phyloP scores from a whole-genome alignment of 2,113 vertebrate genomes.

The Barbus barbus region DNA sequence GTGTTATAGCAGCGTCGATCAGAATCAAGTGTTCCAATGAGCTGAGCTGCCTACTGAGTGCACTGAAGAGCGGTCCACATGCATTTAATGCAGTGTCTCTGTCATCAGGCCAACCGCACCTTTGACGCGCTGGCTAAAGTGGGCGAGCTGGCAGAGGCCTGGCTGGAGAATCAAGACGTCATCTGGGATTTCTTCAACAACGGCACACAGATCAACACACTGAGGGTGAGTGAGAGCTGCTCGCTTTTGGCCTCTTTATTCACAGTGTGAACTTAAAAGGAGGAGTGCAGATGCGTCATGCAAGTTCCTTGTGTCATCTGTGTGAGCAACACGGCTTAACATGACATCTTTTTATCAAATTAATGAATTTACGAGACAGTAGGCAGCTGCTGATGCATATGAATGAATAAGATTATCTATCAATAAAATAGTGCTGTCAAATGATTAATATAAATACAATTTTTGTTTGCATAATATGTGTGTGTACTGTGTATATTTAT shows the following conservation, averaged over 20 bases:
- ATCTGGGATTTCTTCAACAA: constrained; percentile 87
- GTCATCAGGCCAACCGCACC: constrained; percentile 89
- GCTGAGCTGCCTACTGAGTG: not conserved
- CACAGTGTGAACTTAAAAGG: not conserved
- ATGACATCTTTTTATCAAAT: too few species aligned
- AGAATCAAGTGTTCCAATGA: not conserved
- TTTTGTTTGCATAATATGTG: too few species aligned
- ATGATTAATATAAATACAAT: too few species aligned
- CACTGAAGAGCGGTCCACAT: not conserved
- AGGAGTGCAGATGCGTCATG: not conserved
- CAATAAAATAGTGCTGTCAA: too few species aligned
- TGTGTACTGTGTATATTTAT: too few species aligned
- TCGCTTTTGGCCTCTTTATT: not conserved
- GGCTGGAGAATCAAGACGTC: constrained; percentile 84
- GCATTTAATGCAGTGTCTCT: constrained; percentile 11
- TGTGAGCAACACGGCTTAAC: not conserved
- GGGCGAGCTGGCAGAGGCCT: constrained; percentile 82
- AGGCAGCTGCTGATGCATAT: not conserved
- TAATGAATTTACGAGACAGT: not conserved
- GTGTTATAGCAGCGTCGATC: not conserved
- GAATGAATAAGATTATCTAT: not conserved
- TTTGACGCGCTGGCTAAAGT: constrained; percentile 86
- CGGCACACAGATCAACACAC: constrained; percentile 81
- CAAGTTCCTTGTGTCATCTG: not conserved
- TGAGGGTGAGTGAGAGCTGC: constrained; percentile 87